Conservation (phyloP, 1,140 invertebrate species). For the Glossosoma conforme region DNA sequence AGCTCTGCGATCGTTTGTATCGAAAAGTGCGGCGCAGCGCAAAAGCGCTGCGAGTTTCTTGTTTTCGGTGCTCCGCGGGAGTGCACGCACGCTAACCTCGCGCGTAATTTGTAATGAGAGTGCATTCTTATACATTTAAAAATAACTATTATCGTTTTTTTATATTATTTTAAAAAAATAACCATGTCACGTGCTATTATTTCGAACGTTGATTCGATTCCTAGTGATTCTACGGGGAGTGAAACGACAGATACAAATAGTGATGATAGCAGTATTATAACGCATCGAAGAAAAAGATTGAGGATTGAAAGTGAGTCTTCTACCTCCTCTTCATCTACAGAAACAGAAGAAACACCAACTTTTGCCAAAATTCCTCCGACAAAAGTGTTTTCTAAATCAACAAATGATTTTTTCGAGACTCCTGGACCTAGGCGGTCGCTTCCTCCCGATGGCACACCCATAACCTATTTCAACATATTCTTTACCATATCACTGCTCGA, state of each 20-base stretch:
- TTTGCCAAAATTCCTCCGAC: constrained; percentile 14
- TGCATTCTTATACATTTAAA: too few species aligned
- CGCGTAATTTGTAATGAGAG: too few species aligned
- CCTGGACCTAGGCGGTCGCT: constrained; percentile 23
- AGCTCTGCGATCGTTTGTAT: constrained; percentile 17
- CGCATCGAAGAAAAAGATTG: constrained; percentile 12
- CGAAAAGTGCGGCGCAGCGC: constrained; percentile 11
- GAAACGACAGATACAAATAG: constrained; percentile 13
- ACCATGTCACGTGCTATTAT: too few species aligned
- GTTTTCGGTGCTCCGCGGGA: constrained; percentile 10
- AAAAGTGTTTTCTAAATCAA: constrained; percentile 17
- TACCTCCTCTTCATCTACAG: constrained; percentile 15
- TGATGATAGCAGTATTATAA: constrained; percentile 14
- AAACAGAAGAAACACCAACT: constrained; percentile 16
- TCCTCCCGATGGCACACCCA: constrained; percentile 13
- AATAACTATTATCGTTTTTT: too few species aligned
- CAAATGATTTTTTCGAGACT: constrained; percentile 21
- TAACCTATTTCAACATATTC: constrained; percentile 30
- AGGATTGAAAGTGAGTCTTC: constrained; percentile 15
- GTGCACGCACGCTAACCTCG: too few species aligned
- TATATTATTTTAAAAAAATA: too few species aligned
- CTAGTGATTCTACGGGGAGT: constrained; percentile 8
- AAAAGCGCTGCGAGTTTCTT: constrained; percentile 9
- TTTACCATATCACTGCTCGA: constrained; percentile 15
- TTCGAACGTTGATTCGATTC: too few species aligned